These are phyloP conservation scores for Thamnaconus septentrionalis DNA, from an alignment of 2,113 vertebrate species.

Conservation along the genomic window DNA sequence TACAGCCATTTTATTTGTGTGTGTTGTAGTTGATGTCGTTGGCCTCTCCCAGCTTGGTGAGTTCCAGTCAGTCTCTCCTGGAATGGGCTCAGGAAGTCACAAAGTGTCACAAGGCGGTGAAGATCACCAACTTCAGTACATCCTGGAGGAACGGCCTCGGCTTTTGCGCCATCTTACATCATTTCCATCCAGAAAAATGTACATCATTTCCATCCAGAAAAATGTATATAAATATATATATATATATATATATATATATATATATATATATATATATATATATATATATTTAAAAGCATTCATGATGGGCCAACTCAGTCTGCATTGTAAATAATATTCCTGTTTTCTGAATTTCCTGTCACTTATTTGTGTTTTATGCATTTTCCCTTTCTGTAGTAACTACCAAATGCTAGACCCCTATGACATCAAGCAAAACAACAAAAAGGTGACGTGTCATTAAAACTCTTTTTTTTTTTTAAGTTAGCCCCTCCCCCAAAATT, in stretches of 20 bases:
- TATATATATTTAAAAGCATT: background rate
- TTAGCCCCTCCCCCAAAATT: background rate
- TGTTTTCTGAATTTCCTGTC: background rate
- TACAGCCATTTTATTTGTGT: background rate
- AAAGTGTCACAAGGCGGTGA: conserved; percentile 77
- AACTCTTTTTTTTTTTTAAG: background rate
- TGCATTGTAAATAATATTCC: background rate
- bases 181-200: conserved; percentile 85
- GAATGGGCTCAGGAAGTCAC: conserved; percentile 87
- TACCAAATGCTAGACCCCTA: conserved; percentile 81
- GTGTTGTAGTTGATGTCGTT: conserved; percentile 27
- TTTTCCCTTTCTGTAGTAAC: conserved; percentile 69
- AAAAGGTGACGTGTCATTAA: conserved; percentile 71
- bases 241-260: background rate
- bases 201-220: no score
- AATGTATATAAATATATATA: background rate
- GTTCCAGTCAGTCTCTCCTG: conserved; percentile 81
- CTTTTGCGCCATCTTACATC: conserved; percentile 88
- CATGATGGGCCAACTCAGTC: background rate
- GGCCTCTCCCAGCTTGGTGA: conserved; percentile 62
- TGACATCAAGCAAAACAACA: conserved; percentile 88
- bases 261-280: background rate
- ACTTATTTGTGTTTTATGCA: background rate
- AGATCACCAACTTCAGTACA: conserved; percentile 87
- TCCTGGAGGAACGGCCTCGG: conserved; percentile 90